phyloP scores from a whole-genome alignment of 1,140 invertebrate species.

The Spodoptera litura region DNA sequence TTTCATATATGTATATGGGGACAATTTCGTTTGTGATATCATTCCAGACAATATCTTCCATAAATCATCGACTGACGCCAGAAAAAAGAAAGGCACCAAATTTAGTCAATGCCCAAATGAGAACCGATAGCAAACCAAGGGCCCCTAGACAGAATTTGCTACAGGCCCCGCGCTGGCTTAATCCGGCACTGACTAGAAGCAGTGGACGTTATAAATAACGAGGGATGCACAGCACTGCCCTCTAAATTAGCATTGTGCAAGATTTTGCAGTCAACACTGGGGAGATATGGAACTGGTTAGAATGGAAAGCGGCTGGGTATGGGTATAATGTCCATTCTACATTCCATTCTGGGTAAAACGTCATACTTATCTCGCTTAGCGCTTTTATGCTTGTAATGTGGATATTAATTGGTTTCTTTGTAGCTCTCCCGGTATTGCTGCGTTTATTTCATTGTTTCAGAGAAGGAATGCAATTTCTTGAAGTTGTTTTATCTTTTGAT shows the following conservation, averaged over 20 bases:
- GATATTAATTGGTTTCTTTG: constrained; percentile 33
- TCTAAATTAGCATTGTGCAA: constrained; percentile 55
- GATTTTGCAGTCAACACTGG: constrained; percentile 26
- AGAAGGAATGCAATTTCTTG: constrained; percentile 14
- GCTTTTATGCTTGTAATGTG: background rate
- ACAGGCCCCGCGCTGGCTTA: no score
- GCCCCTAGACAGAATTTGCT: no score
- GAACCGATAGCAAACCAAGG: no score
- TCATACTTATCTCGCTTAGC: constrained; percentile 6
- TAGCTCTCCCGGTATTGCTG: background rate
- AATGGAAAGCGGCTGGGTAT: background rate
- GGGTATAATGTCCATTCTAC: background rate
- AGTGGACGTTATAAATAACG: constrained; percentile 57
- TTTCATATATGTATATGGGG: no score
- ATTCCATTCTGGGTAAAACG: constrained; percentile 1
- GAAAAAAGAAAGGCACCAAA: no score
- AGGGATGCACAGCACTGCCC: constrained; percentile 51
- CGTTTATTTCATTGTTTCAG: constrained; percentile 12
- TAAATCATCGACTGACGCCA: no score
- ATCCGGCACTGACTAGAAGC: no score
- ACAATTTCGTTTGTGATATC: no score
- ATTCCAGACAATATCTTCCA: no score
- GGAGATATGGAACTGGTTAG: background rate
- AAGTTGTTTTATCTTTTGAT: background rate
- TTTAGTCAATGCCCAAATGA: no score